phyloP scores from a whole-genome alignment of 1,140 invertebrate genomes.

The Hyposmocoma kahamanoa region DNA sequence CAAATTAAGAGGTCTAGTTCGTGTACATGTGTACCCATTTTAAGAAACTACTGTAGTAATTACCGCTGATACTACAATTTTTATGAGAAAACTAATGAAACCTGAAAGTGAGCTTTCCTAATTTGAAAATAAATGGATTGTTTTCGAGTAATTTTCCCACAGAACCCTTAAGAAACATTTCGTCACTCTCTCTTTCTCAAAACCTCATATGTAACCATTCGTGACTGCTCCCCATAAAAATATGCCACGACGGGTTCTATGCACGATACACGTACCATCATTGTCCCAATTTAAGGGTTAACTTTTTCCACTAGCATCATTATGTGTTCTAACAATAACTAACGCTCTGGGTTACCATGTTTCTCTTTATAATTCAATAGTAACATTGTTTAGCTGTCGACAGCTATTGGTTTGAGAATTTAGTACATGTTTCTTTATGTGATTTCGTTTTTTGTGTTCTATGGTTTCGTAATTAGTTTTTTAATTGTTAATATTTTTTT shows the following conservation, averaged over 20 bases:
- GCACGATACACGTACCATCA: conserved; percentile 8
- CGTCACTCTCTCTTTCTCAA: not conserved
- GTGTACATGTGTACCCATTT: too few relatives aligned
- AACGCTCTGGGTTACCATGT: conserved; percentile 4
- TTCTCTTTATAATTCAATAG: conserved; percentile 17
- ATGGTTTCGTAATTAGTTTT: too few relatives aligned
- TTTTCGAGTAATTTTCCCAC: too few relatives aligned
- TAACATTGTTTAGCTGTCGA: conserved; percentile 17
- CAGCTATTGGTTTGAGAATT: conserved; percentile 10
- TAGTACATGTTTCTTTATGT: conserved; percentile 11
- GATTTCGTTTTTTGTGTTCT: too few relatives aligned
- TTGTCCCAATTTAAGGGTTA: conserved; percentile 4
- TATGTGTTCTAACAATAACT: too few relatives aligned
- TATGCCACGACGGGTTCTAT: conserved; percentile 22
- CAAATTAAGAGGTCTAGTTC: too few relatives aligned
- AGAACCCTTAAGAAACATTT: not conserved
- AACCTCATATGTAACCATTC: conserved; percentile 3
- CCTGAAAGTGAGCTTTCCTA: too few relatives aligned
- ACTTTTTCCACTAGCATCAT: conserved; percentile 14
- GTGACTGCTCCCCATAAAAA: conserved; percentile 24
- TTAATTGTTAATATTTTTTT: too few relatives aligned
- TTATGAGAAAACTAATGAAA: too few relatives aligned
- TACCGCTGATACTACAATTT: too few relatives aligned
- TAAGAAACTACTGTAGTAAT: too few relatives aligned
- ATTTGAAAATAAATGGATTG: too few relatives aligned